Conservation (phyloP, 2,888 invertebrate genomes). For the Polydrusus cervinus region DNA sequence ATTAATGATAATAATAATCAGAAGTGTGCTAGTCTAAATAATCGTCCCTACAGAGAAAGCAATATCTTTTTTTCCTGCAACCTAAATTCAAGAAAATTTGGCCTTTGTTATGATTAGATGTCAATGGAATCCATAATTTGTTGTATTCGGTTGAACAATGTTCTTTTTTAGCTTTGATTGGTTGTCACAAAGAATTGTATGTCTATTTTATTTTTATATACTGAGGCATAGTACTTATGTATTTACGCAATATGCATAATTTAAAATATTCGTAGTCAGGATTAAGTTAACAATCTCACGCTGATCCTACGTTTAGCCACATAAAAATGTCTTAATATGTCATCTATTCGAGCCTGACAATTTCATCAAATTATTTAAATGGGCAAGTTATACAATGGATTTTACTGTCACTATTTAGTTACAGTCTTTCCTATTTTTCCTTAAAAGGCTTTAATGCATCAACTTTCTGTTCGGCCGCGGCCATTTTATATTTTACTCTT, state of each 20-base stretch:
- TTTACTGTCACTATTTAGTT: constrained; percentile 50
- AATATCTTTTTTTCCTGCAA: no score
- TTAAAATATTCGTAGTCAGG: background rate
- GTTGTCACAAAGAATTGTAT: no score
- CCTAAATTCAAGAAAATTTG: background rate
- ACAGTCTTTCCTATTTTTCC: constrained; percentile 49
- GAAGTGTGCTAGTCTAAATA: no score
- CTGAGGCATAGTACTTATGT: no score
- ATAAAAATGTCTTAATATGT: constrained; percentile 45
- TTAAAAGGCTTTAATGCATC: constrained; percentile 51
- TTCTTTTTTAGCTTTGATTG: no score
- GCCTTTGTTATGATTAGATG: no score
- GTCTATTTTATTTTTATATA: no score
- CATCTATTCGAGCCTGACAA: constrained; percentile 34
- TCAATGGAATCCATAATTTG: no score
- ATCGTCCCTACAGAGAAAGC: no score
- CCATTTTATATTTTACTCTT: constrained; percentile 48
- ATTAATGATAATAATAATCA: no score
- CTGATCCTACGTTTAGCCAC: constrained; percentile 31
- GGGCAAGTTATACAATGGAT: constrained; percentile 49
- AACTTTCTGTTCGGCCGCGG: constrained; percentile 50
- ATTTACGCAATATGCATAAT: no score
- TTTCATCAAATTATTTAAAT: constrained; percentile 52
- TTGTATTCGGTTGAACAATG: no score
- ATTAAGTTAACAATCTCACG: background rate